A percentile compares a stretch with the other conserved stretches of the same genome.
Conservation (phyloP, 92 coral and sea anemone genomes). For the Zoanthus sociatus region DNA sequence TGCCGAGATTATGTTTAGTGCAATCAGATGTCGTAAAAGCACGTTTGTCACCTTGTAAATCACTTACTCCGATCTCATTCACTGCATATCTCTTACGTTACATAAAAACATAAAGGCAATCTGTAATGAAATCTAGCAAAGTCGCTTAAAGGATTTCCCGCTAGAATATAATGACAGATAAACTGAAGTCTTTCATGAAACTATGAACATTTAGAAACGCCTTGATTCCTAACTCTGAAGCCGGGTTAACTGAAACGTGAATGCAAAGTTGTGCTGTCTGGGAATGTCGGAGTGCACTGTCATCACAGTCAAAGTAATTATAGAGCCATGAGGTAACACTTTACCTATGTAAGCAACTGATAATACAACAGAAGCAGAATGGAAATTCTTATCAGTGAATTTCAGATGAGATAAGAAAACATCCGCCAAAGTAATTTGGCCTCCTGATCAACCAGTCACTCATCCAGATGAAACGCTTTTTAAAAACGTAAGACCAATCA, state of each 20-base stretch:
- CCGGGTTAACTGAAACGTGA: conserved; percentile 24
- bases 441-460: background rate
- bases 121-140: background rate
- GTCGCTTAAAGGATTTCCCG: conserved; percentile 6
- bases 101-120: conserved; percentile 5
- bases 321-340: conserved; percentile 4
- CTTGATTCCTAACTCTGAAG: background rate
- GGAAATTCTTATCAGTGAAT: conserved; percentile 8
- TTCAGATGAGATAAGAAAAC: conserved; percentile 37
- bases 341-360: conserved; percentile 36
- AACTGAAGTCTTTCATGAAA: background rate
- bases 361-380: conserved; percentile 1
- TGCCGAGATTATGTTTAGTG: background rate
- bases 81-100: background rate
- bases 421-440: background rate
- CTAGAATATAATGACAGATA: background rate
- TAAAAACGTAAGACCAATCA: background rate
- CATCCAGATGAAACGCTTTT: background rate
- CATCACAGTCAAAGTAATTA: conserved; percentile 18
- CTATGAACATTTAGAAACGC: background rate
- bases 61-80: background rate
- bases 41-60: background rate
- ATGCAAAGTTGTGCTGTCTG: background rate
- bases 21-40: too few relatives aligned
- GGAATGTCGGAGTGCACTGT: background rate